A percentile compares a stretch with the other conserved stretches of the same genome.
These are phyloP conservation scores for Carcina quercana DNA, from an alignment of 2,888 invertebrate genomes.

Conservation along the genomic window DNA sequence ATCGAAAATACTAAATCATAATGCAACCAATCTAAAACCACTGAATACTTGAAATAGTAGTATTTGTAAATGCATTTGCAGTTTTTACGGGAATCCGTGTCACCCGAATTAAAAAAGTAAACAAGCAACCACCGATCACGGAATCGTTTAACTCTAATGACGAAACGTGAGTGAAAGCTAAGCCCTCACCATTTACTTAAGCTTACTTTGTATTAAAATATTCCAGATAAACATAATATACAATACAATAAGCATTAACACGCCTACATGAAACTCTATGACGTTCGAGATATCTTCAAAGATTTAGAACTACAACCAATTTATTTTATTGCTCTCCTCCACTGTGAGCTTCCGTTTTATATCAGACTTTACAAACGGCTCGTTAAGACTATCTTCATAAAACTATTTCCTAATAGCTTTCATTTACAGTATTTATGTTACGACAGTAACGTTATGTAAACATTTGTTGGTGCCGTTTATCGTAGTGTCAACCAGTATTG, in stretches of 20 bases:
- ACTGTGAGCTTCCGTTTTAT: constrained; percentile 22
- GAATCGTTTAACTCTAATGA: constrained; percentile 46
- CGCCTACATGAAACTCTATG: constrained; percentile 21
- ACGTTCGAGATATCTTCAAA: constrained; percentile 22
- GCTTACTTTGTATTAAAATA: constrained; percentile 42
- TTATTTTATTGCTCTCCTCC: constrained; percentile 29
- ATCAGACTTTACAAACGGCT: no score
- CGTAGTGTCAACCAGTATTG: constrained; percentile 35
- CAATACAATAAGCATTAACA: constrained; percentile 26
- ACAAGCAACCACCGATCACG: constrained; percentile 30
- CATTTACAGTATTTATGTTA: constrained; percentile 25
- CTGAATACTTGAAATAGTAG: no score
- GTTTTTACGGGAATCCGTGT: constrained; percentile 4
- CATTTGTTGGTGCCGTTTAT: not conserved
- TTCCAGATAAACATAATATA: constrained; percentile 33
- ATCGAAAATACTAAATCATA: no score
- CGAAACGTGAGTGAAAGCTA: constrained; percentile 62
- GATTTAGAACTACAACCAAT: constrained; percentile 30
- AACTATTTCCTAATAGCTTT: not conserved
- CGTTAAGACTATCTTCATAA: not conserved
- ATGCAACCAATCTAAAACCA: no score
- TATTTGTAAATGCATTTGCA: not conserved
- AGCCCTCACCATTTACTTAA: constrained; percentile 34
- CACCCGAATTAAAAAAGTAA: constrained; percentile 30
- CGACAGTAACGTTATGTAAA: constrained; percentile 7